These are phyloP conservation scores for Oncorhynchus nerka DNA, from an alignment of 2,113 vertebrate genomes.

Conservation along the genomic window DNA sequence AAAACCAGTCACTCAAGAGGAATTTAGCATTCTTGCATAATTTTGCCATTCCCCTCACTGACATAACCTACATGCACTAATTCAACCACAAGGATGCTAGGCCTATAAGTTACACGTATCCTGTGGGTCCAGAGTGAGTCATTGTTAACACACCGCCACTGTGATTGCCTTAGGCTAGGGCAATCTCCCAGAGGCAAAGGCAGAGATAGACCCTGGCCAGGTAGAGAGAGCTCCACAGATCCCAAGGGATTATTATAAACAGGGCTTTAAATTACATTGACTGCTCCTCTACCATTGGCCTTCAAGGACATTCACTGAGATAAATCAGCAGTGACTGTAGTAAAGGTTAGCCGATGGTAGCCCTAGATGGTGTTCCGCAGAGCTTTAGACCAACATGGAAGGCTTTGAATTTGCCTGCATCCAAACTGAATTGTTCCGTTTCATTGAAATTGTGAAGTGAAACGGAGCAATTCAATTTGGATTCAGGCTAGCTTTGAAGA, in stretches of 20 bases:
- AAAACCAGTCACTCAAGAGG: not conserved
- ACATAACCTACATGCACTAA: not conserved
- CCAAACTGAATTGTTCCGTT: no score
- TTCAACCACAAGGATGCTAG: not conserved
- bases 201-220: conserved; percentile 42
- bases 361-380: not conserved
- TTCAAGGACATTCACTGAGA: conserved; percentile 11
- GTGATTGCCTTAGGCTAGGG: conserved; percentile 42
- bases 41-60: not conserved
- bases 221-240: conserved; percentile 32
- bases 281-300: conserved; percentile 21
- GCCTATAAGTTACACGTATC: conserved; percentile 50
- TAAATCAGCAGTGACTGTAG: conserved; percentile 20
- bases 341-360: not conserved
- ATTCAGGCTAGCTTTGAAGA: no score
- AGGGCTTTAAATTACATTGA: conserved; percentile 26
- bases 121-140: conserved; percentile 46
- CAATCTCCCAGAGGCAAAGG: conserved; percentile 44
- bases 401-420: no score
- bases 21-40: not conserved
- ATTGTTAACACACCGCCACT: conserved; percentile 44
- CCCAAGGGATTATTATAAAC: conserved; percentile 45
- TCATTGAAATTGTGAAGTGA: no score
- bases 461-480: no score
- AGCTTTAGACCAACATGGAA: not conserved